Percentiles rank a stretch among this genome's conserved stretches.
phyloP scores from a whole-genome alignment of 2,797 vertebrate genomes.

The Spheniscus humboldti region DNA sequence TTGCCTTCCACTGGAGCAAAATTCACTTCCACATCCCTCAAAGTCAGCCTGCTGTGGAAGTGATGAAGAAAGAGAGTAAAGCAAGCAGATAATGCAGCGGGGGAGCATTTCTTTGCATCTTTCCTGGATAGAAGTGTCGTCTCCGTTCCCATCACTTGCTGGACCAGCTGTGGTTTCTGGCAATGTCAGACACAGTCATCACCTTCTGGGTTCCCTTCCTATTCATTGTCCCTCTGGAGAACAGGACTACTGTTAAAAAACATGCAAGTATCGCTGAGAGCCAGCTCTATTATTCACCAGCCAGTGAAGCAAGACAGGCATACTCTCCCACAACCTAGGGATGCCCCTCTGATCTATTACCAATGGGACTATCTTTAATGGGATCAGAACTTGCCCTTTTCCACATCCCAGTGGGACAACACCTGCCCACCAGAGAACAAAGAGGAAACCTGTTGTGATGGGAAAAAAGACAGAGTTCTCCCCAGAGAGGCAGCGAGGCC shows the following conservation, averaged over 20 bases:
- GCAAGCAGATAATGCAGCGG: background rate
- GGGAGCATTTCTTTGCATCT: conserved; percentile 5
- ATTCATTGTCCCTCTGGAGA: conserved; percentile 45
- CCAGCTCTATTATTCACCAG: conserved; percentile 51
- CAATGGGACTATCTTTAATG: conserved; percentile 22
- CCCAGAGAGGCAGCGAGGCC: background rate
- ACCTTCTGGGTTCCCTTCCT: conserved; percentile 24
- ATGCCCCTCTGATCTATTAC: conserved; percentile 42
- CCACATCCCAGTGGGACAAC: conserved; percentile 48
- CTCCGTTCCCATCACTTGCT: background rate
- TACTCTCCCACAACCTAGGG: conserved; percentile 55
- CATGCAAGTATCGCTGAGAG: conserved; percentile 27
- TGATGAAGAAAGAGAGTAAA: background rate
- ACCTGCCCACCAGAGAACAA: conserved; percentile 54
- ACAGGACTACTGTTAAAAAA: conserved; percentile 38
- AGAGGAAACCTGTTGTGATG: conserved; percentile 51
- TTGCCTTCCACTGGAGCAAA: background rate
- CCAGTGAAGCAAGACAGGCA: conserved; percentile 52
- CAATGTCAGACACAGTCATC: background rate
- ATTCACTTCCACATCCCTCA: background rate
- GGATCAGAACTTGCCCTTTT: conserved; percentile 58
- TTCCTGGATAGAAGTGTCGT: background rate
- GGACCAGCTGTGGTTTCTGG: conserved; percentile 50
- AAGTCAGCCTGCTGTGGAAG: background rate
- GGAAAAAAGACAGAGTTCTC: conserved; percentile 15